phyloP scores from a whole-genome alignment of 2,113 vertebrate species.

The Alethe castanea region DNA sequence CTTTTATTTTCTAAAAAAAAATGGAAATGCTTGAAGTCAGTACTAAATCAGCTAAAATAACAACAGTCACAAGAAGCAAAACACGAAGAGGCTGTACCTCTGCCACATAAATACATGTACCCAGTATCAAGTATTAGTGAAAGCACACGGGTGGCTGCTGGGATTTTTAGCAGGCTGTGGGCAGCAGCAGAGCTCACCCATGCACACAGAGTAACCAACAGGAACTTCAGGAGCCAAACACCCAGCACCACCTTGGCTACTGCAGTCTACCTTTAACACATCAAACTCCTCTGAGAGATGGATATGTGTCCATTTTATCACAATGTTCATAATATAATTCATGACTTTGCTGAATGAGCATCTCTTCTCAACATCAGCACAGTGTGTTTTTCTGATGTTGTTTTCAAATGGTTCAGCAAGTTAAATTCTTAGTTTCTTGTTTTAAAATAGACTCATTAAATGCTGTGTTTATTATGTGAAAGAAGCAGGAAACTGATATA shows the following conservation, averaged over 20 bases:
- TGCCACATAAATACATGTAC: neutral
- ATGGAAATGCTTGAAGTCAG: neutral
- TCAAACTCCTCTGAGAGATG: neutral
- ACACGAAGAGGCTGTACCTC: neutral
- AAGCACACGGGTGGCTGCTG: neutral
- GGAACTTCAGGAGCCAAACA: neutral
- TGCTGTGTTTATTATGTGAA: neutral
- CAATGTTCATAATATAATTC: neutral
- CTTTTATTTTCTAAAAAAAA: slow-evolving; percentile 91
- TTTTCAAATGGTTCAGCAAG: neutral
- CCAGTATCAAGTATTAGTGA: neutral
- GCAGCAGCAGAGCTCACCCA: neutral
- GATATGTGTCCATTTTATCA: neutral
- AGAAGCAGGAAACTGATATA: neutral
- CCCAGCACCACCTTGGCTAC: neutral
- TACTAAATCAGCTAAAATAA: neutral
- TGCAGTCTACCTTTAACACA: neutral
- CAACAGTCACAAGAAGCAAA: neutral
- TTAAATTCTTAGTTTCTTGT: neutral
- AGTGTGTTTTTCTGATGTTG: neutral
- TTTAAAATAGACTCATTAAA: neutral
- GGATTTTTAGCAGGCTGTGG: neutral
- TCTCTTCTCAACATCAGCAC: neutral
- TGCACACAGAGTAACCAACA: neutral
- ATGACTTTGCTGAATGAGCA: neutral